Evolutionary conservation across 2,797 vertebrate species (phyloP), one percentile per base, ranked within the genome.

Genomic region (Pygocentrus nattereri): DNA sequence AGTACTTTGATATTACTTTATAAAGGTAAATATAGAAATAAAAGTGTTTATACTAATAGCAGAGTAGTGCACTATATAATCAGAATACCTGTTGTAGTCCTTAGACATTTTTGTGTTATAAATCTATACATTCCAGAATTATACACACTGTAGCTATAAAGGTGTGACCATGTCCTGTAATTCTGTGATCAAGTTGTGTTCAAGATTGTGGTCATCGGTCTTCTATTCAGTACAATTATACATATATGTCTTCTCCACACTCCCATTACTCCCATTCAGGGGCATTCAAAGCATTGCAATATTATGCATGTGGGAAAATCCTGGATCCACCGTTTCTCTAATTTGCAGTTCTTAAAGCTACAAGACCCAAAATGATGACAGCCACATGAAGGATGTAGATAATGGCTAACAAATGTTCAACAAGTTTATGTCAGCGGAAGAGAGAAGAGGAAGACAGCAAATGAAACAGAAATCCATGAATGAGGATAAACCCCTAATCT

Each of bases 401-500:
- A 50, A 6, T 69, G 30, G 69, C 11, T 19, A 52, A 13, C 31
- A 77, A 59, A 54, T 31, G 34, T 23, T 79, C 38, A 76, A 13
- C 31, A 68, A 21, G 54, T 59, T 34, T 56, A 72, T 49, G 47
- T 78, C 59, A 41, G 30, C 34, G 27, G n/a, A 70, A 16, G 41
- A 23, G n/a, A 74, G 74, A 62, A 75, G 41, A 74, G 34, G 41
- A 65, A 27, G 54, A 54, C 11, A 30, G 23, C 47, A 72, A 65
- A 65, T 34, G 7, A 27, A 65, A 30, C 5, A 41, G 10, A 41
- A 67, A 31, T 65, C 21, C 59, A 31, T 34, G 59, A 79, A 67
- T 74, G 31, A 54, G 27, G 80, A 67, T 41, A 74, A 12, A 61
- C 69, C 72, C 67, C 73, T 70, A 76, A 61, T 61, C 34, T 72